Evolutionary conservation across 1,140 invertebrate species (phyloP), one percentile per base, ranked within the genome.

Genomic region (Drosophila erecta): DNA sequence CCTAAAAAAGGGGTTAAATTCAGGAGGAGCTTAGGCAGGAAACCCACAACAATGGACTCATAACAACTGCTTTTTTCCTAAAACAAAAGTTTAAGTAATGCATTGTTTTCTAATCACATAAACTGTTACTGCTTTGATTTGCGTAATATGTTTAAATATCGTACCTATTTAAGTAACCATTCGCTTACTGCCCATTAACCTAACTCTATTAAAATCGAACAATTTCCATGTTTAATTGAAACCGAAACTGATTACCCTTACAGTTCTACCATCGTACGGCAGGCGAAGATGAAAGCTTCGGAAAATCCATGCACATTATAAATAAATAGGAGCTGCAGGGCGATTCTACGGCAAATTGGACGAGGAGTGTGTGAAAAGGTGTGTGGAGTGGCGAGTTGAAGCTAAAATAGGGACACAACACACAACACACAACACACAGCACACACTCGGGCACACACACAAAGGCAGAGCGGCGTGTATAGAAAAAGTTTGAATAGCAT

Each of bases 401-500:
- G 53, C 53, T 56, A 22, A 59, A 69, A 70, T 69, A 56, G 64
- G 66, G 66, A 70, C 61, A 69, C 30, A 30, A 30, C 30, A 30
- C 3, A 30, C 30, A 30, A 30, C 30, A 30, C 3, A 30, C 30
- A 30, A 30, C 30, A 10, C 37, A 49, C 51, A 38, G 5, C 47
- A 14, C 27, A 24, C 33, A 27, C 57, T 37, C 33, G 12, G 7
- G 4, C 37, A 33, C 46, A 67, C 64, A 50, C 38, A 58, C 64
- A 67, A 65, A 64, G 61, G 66, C 40, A 44, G 54, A 54, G 54
- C 49, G 55, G 46, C 15, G 67, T 74, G 70, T 64, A 83, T 76
- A 70, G 70, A 87, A 87, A 84, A 84, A 83, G 57, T 87, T 87
- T 87, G 79, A 87, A 87, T 87, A 80, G 83, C 83, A 87, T 87